Percentiles rank a stretch among this genome's conserved stretches.
phyloP scores from a whole-genome alignment of 1,140 invertebrate species.

The Ooceraea biroi region DNA sequence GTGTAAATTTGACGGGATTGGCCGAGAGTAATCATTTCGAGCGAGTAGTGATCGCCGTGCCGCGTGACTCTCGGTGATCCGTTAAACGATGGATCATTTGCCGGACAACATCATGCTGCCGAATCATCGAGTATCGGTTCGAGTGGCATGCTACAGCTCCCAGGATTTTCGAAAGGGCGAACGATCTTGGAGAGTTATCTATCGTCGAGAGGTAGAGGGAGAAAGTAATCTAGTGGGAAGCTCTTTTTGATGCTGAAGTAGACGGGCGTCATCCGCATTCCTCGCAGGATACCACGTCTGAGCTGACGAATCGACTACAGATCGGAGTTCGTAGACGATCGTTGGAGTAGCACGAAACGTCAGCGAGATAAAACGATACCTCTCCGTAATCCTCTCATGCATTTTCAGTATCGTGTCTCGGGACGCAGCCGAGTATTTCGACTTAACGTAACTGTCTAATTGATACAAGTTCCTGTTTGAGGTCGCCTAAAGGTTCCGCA shows the following conservation, averaged over 20 bases:
- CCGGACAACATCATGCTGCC: not conserved
- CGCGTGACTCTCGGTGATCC: conserved; percentile 12
- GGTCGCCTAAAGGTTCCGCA: not conserved
- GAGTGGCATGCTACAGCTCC: not conserved
- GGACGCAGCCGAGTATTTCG: not conserved
- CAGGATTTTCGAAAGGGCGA: not conserved
- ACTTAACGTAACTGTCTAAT: conserved; percentile 38
- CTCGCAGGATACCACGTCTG: not conserved
- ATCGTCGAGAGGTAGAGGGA: not conserved
- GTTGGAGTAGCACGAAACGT: not conserved
- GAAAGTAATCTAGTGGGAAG: no score
- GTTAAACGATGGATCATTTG: conserved; percentile 30
- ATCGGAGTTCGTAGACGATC: not conserved
- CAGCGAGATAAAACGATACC: not conserved
- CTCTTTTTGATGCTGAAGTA: no score
- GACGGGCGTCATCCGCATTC: not conserved
- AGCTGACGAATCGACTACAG: conserved; percentile 4
- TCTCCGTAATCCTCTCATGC: conserved; percentile 28
- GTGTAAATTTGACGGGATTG: conserved; percentile 41
- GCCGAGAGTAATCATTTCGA: not conserved
- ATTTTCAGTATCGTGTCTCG: not conserved
- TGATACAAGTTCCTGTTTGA: conserved; percentile 48
- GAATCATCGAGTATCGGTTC: not conserved
- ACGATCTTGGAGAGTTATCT: not conserved
- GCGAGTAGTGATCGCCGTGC: conserved; percentile 21